A percentile compares a stretch with the other conserved stretches of the same genome.
Evolutionary conservation across 2,888 invertebrate genomes (phyloP).

Genomic region (Agrilus biguttatus): DNA sequence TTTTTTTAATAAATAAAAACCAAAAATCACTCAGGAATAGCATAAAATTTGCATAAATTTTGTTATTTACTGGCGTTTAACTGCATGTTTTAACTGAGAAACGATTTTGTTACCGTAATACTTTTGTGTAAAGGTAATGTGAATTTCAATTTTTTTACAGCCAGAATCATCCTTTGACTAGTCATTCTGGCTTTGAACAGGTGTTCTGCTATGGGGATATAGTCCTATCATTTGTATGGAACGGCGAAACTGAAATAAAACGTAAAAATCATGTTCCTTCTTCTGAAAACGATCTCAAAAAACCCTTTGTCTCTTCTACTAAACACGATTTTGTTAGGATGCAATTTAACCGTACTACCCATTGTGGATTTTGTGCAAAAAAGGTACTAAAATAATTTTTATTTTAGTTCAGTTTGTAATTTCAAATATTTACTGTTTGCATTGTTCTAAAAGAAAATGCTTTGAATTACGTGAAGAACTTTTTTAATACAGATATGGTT

Average conservation of each 20-base stretch:
- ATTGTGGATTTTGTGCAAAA: slow-evolving; percentile 87
- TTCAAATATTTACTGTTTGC: too few species aligned
- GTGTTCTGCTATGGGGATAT: slow-evolving; percentile 86
- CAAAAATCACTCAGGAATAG: too few species aligned
- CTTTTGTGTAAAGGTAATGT: neutral
- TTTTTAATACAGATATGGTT: slow-evolving; percentile 67
- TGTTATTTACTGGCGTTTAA: too few species aligned
- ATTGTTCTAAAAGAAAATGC: too few species aligned
- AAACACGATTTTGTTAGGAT: slow-evolving; percentile 71
- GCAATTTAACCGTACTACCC: slow-evolving; percentile 78
- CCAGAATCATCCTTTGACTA: slow-evolving; percentile 49
- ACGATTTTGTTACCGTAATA: too few species aligned
- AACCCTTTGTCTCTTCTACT: slow-evolving; percentile 7
- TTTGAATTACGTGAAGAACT: neutral
- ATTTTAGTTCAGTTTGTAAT: neutral
- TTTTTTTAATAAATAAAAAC: too few species aligned
- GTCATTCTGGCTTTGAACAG: slow-evolving; percentile 81
- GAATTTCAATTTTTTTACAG: slow-evolving; percentile 28
- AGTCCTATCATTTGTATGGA: slow-evolving; percentile 69
- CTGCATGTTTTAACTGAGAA: too few species aligned
- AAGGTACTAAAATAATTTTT: slow-evolving; percentile 37
- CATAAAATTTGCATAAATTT: too few species aligned
- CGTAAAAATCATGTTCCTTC: slow-evolving; percentile 5
- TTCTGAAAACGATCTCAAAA: slow-evolving; percentile 4
- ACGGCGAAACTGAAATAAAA: slow-evolving; percentile 20